Percentiles rank a stretch among this genome's conserved stretches.
phyloP scores from a whole-genome alignment of 1,140 invertebrate genomes.

The Drosophila baimaii region DNA sequence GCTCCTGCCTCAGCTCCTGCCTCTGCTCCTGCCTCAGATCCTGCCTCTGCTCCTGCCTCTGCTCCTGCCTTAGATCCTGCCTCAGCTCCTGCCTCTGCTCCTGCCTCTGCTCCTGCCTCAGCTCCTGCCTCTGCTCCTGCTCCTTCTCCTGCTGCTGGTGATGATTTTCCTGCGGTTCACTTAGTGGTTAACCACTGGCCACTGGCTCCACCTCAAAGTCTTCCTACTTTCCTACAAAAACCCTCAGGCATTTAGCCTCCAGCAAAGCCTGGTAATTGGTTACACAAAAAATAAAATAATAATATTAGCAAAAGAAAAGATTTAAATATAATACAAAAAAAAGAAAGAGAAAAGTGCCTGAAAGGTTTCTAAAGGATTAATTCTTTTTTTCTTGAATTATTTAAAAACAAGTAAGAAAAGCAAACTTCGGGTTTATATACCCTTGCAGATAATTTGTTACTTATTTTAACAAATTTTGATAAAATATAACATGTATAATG shows the following conservation, averaged over 20 bases:
- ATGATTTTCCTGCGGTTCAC: constrained; percentile 9
- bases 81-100: no score
- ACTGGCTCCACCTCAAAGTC: constrained; percentile 8
- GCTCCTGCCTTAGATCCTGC: background rate
- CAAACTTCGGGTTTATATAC: no score
- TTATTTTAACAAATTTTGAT: no score
- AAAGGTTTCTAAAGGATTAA: no score
- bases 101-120: background rate
- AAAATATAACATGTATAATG: no score
- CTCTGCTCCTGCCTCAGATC: background rate
- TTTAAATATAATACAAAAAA: no score
- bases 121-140: background rate
- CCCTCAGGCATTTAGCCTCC: background rate
- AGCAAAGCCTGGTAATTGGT: background rate
- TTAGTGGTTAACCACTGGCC: constrained; percentile 25
- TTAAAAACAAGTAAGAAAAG: no score
- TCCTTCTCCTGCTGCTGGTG: background rate
- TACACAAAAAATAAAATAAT: background rate
- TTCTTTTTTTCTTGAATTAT: no score
- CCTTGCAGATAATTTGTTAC: no score
- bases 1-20: constrained; percentile 1
- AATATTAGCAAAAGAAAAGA: no score
- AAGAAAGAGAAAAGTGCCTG: no score
- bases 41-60: background rate
- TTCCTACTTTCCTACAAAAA: background rate